These are phyloP conservation scores for Heliconius charithonia DNA, from an alignment of 2,888 invertebrate genomes.

Conservation along the genomic window DNA sequence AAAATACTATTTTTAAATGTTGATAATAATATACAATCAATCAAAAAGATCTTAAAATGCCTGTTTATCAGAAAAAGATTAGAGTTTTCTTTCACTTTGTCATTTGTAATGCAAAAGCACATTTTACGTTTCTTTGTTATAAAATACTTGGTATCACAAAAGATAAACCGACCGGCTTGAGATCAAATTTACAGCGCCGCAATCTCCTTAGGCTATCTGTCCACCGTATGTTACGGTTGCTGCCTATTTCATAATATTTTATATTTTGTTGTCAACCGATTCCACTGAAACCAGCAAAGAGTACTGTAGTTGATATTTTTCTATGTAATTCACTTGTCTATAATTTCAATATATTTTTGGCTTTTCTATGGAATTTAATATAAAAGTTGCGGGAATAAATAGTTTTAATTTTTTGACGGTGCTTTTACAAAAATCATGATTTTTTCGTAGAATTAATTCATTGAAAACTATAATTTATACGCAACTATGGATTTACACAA, in stretches of 20 bases:
- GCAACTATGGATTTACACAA: no score
- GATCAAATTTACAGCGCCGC: constrained; percentile 48
- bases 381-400: no score
- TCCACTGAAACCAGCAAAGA: background rate
- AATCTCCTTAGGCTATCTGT: constrained; percentile 1
- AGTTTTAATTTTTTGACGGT: no score
- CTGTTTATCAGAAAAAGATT: constrained; percentile 17
- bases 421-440: no score
- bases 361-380: background rate
- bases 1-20: background rate
- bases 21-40: background rate
- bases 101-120: constrained; percentile 21
- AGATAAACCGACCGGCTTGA: constrained; percentile 43
- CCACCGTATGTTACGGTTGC: background rate
- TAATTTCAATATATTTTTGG: background rate
- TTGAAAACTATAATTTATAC: no score
- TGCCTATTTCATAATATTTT: background rate
- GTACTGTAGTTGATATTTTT: background rate
- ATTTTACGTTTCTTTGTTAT: constrained; percentile 33
- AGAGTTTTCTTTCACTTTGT: constrained; percentile 4
- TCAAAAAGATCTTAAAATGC: background rate
- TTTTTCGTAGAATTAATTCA: no score
- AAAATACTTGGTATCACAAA: constrained; percentile 34
- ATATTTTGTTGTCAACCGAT: background rate
- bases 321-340: background rate